Base-by-base conservation (phyloP, 1,140 invertebrate genomes). In the Temnothorax nylanderi region DNA sequence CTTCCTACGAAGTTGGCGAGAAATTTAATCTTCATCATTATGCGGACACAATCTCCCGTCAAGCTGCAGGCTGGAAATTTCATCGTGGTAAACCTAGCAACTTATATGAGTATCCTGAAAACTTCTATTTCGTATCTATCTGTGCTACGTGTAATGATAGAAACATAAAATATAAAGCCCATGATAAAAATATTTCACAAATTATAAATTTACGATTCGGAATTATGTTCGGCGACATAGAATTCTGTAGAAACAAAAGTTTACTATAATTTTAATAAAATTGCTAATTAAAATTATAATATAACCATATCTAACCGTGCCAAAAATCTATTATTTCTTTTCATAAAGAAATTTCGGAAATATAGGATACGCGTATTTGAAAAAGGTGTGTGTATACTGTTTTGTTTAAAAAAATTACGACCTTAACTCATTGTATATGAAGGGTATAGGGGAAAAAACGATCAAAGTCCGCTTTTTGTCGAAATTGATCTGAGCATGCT, bases 51-150 rank as follows among this genome's bases (percentile, higher is more conserved):
- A 49, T 13, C 47, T 13, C 88, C 86, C 0, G 41, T 72, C 21
- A 51, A 80, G 3, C 18, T 90, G 4, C 64, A 13, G 2, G 89
- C 89, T 58, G 86, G 67, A 26, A 80, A 34, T 44, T 76, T 85
- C 1, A 64, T 90, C 11, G 41, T 85, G 0, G 32, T 90, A 5
- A 90, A 90, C 4, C 44, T 90, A 41, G 67, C 76, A 37, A 90
- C 88, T 11, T 90, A 85, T 44, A 87, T 71, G 89, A 90, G 60
- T 62, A 90, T 90, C 1, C 6, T 90, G 11, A 90, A 80, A 72
- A 85, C 88, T 0, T 90, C 89, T n/a, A 47, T 88, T n/a, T 90
- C 89, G 4, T 90, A 90, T 16, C 18, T 90, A 0, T 90, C 89
- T 7, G 71, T 90, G 10, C 32, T 90, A 0, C 89, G 89, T 4